Percentiles rank a stretch among this genome's conserved stretches.
Evolutionary conservation across 2,797 vertebrate genomes (phyloP).

Genomic region (Malurus leucopterus): DNA sequence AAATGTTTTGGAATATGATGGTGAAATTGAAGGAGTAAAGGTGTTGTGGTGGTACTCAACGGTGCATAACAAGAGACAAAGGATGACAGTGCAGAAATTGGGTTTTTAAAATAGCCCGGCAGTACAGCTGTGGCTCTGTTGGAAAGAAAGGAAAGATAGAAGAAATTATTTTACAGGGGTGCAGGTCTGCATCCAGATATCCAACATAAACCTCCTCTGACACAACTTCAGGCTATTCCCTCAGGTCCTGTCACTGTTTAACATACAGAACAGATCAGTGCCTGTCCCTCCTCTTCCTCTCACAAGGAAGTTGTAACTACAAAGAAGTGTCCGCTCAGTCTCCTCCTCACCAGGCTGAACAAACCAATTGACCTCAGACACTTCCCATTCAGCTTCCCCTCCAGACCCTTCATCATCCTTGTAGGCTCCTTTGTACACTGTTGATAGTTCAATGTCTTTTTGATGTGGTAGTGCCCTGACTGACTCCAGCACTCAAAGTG

Average conservation of each 20-base stretch:
- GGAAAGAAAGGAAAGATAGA: neutral
- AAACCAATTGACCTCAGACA: neutral
- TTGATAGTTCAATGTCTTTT: no score
- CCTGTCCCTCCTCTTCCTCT: neutral
- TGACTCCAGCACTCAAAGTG: fast-evolving
- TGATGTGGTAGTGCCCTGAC: neutral
- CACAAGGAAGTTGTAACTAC: neutral
- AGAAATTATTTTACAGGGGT: neutral
- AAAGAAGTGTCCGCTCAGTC: neutral
- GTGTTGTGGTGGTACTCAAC: neutral
- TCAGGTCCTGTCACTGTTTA: neutral
- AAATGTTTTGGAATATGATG: neutral
- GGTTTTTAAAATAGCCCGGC: neutral
- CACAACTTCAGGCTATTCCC: neutral
- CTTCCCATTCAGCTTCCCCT: no score
- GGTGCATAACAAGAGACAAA: neutral
- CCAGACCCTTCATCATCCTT: neutral
- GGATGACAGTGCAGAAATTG: neutral
- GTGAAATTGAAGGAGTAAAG: neutral
- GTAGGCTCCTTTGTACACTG: neutral
- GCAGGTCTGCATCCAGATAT: neutral
- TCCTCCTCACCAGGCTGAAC: neutral
- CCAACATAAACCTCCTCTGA: neutral
- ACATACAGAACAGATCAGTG: neutral
- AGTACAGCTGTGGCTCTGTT: neutral